Conservation (phyloP, 2,888 invertebrate species). For the Sarcophaga carnaria region DNA sequence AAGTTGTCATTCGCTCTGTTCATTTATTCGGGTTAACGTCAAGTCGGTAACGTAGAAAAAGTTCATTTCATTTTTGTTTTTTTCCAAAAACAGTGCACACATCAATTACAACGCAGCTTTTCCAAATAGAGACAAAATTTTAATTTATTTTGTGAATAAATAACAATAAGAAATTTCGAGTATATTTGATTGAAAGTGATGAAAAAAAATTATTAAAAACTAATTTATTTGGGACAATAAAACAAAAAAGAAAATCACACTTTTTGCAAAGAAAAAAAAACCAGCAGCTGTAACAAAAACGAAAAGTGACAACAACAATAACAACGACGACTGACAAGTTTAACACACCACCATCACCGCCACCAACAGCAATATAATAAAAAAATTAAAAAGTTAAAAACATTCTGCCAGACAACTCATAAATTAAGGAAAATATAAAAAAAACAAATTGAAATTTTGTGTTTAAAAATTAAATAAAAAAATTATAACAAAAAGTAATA, state of each 20-base stretch:
- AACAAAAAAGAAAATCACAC: slow-evolving; percentile 13
- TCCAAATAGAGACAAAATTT: slow-evolving; percentile 60
- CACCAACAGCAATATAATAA: neutral
- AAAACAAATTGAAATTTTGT: neutral
- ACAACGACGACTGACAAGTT: slow-evolving; percentile 39
- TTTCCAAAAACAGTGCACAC: slow-evolving; percentile 44
- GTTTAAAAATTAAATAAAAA: slow-evolving; percentile 13
- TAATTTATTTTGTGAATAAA: slow-evolving; percentile 29
- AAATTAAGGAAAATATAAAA: slow-evolving; percentile 1
- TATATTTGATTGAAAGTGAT: slow-evolving; percentile 63
- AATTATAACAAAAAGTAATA: neutral
- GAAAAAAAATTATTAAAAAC: slow-evolving; percentile 56
- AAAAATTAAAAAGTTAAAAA: slow-evolving; percentile 29
- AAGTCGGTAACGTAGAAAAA: slow-evolving; percentile 45
- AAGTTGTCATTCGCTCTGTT: slow-evolving; percentile 66
- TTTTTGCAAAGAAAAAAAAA: slow-evolving; percentile 37
- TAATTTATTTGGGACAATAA: slow-evolving; percentile 26
- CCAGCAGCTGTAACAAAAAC: slow-evolving; percentile 37
- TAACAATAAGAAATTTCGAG: slow-evolving; percentile 56
- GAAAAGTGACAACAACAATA: slow-evolving; percentile 25
- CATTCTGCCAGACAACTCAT: neutral
- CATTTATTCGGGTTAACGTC: slow-evolving; percentile 55
- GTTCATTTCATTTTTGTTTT: slow-evolving; percentile 72
- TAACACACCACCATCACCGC: slow-evolving; percentile 24
- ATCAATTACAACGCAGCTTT: slow-evolving; percentile 31